Evolutionary conservation across 2,888 invertebrate genomes (phyloP), one percentile per base, ranked within the genome.

Genomic region (Andrena camellia): DNA sequence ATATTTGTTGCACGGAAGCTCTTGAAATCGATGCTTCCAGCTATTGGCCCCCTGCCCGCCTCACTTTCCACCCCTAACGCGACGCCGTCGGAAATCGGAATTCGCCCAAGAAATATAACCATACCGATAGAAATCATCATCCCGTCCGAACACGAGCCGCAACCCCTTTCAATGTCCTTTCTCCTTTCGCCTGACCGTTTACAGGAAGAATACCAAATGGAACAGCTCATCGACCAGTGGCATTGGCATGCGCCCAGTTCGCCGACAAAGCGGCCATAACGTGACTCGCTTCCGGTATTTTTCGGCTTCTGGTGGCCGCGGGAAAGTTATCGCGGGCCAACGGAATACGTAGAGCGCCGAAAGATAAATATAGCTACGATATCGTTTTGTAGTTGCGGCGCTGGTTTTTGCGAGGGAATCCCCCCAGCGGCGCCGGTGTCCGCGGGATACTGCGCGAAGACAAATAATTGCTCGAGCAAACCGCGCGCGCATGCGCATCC

Each of bases 201-300:
- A 42, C 71, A 68, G 62, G 75, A 84, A 84, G 85, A 84, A 81
- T 81, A 79, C 81, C 81, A 76, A 85, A 83, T 77, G 75, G 80
- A 78, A 80, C 78, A 86, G 71, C 78, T 78, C 78, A 84, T 82
- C 83, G 84, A 77, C 79, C 84, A 85, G 89, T 89, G 89, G 84
- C 89, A 88, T 89, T 90, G 89, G 90, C 90, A 86, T 85, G 86
- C 83, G 83, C 79, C 87, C 89, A 87, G 84, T 86, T 87, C 71
- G 79, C 70, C 78, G 81, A 86, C 85, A 83, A 86, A 89, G 78
- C 83, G 73, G 33, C 50, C 79, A 83, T 76, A 85, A 88, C 89
- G 88, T 88, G 90, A 89, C 89, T 88, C 83, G 90, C 84, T 87
- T 90, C 84, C 88, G 80, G 80, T 89, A 90, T 89, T 89, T 74